A percentile compares a stretch with the other conserved stretches of the same genome.
Conservation (phyloP, 2,797 vertebrate species). For the Onychomys arenicola region DNA sequence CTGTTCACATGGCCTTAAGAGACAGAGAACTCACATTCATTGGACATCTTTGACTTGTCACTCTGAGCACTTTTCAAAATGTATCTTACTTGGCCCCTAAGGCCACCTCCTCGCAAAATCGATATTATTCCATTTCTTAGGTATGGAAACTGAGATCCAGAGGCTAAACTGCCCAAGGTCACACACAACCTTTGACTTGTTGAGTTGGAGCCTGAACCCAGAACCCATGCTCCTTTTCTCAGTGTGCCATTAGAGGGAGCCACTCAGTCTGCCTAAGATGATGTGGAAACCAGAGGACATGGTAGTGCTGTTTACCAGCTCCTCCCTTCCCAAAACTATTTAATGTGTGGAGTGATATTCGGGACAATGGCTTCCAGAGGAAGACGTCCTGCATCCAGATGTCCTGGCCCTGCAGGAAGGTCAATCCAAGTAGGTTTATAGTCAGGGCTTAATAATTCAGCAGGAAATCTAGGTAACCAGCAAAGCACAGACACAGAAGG, state of each 20-base stretch:
- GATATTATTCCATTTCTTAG: not conserved
- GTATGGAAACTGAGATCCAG: conserved; percentile 42
- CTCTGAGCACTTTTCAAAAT: conserved; percentile 50
- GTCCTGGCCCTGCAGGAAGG: conserved; percentile 49
- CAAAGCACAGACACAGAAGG: not conserved
- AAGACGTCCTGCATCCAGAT: not conserved
- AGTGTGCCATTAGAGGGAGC: not conserved
- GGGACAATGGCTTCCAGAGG: not conserved
- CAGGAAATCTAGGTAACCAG: not conserved
- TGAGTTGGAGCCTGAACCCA: not conserved
- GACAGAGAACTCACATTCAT: not conserved
- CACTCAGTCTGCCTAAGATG: not conserved
- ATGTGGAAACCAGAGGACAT: not conserved
- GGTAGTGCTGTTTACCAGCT: not conserved
- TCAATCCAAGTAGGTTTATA: conserved; percentile 15
- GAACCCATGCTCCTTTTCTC: not conserved
- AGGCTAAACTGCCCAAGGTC: conserved; percentile 2
- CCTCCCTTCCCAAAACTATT: not conserved
- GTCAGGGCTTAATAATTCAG: not conserved
- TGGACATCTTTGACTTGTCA: not conserved
- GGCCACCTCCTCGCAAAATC: not conserved
- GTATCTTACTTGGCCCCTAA: not conserved
- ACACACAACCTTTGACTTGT: not conserved
- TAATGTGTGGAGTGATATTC: conserved; percentile 19
- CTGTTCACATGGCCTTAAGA: not conserved